Conservation (phyloP, 2,797 vertebrate species). For the Pyrocephalus nanus region DNA sequence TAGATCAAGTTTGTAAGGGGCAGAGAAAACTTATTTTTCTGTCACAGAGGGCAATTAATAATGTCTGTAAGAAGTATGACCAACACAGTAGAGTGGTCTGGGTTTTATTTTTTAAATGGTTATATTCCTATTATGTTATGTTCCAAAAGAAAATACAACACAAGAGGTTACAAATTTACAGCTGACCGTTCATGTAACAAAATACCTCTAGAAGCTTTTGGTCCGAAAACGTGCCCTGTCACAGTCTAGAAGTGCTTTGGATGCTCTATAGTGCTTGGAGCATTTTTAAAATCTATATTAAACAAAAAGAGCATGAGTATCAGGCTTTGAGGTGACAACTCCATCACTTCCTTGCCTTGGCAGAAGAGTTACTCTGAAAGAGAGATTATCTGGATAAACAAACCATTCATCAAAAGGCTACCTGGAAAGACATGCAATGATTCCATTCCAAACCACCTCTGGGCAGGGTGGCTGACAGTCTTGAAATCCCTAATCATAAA, state of each 20-base stretch:
- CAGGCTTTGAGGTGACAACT: neutral
- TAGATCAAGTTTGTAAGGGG: neutral
- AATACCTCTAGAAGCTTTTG: neutral
- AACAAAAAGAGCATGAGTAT: neutral
- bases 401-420: neutral
- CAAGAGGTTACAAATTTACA: neutral
- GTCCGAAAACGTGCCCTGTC: neutral
- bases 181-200: neutral
- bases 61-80: neutral
- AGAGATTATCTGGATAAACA: neutral
- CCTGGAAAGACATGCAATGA: neutral
- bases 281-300: neutral
- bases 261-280: neutral
- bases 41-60: neutral
- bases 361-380: neutral
- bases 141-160: neutral
- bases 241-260: neutral
- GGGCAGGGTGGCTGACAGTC: neutral
- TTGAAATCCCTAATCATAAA: neutral
- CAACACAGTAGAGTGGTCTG: neutral
- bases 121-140: neutral
- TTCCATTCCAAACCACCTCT: neutral
- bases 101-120: neutral
- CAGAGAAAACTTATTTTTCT: neutral
- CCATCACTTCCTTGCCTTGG: neutral